Percentiles rank a stretch among this genome's conserved stretches.
Conservation (phyloP, 2,113 vertebrate species). For the Platichthys flesus region DNA sequence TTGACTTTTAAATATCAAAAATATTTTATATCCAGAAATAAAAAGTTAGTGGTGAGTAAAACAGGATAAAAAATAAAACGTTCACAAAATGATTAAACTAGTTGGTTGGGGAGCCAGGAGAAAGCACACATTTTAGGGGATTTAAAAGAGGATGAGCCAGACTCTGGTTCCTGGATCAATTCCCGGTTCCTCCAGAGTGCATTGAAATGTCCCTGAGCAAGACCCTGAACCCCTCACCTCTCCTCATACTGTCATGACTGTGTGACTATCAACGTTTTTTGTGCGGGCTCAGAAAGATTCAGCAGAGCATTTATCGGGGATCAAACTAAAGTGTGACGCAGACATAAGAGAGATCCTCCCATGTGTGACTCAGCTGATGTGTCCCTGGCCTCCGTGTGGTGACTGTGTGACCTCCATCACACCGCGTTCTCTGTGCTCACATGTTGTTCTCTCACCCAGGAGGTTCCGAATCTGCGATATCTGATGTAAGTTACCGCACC, state of each 20-base stretch:
- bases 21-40: too few species aligned
- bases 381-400: slow-evolving; percentile 18
- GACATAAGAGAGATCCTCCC: not conserved
- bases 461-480: slow-evolving; percentile 89
- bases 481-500: slow-evolving; percentile 90
- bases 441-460: slow-evolving; percentile 77
- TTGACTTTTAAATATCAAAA: too few species aligned
- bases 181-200: too few species aligned
- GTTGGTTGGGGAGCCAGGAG: too few species aligned
- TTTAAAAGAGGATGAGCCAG: not conserved
- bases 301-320: not conserved
- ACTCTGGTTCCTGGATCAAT: not conserved
- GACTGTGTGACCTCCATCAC: not conserved
- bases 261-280: not conserved
- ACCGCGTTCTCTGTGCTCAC: slow-evolving; percentile 6
- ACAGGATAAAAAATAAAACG: too few species aligned
- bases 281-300: not conserved
- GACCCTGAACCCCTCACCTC: too few species aligned
- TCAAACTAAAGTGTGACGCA: not conserved
- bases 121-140: too few species aligned
- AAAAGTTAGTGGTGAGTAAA: too few species aligned
- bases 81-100: too few species aligned
- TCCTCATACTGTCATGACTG: not conserved
- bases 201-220: too few species aligned
- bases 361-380: slow-evolving; percentile 27